These are phyloP conservation scores for Setipinna tenuifilis DNA, from an alignment of 2,797 vertebrate species.

Conservation along the genomic window DNA sequence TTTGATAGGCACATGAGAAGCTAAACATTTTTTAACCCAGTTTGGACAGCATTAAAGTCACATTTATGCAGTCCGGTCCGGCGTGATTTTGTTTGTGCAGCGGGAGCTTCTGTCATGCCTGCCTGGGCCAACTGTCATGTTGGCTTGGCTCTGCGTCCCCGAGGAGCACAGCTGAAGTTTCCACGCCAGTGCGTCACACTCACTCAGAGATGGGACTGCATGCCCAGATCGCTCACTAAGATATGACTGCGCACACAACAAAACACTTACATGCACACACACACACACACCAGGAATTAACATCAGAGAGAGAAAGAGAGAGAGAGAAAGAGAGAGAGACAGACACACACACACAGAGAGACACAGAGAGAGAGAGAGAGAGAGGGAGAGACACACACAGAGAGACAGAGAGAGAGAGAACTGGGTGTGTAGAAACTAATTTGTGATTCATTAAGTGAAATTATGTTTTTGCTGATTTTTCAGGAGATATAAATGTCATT, in stretches of 20 bases:
- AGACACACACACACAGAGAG: too few species aligned
- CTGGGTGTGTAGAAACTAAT: neutral
- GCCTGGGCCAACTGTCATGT: conserved; percentile 53
- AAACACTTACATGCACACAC: conserved; percentile 1
- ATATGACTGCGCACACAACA: neutral
- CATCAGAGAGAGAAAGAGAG: too few species aligned
- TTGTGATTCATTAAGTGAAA: neutral
- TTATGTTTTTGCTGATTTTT: neutral
- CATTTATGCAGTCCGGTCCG: too few species aligned
- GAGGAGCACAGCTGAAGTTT: conserved; percentile 47
- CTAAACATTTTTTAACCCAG: too few species aligned
- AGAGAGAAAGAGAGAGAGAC: too few species aligned
- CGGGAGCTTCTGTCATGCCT: conserved; percentile 42
- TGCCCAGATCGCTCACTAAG: conserved; percentile 16
- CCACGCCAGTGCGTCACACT: conserved; percentile 37
- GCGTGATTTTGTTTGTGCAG: neutral
- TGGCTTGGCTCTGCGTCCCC: conserved; percentile 44
- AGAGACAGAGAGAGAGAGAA: neutral
- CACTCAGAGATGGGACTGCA: neutral
- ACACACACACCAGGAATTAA: conserved; percentile 31
- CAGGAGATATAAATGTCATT: neutral
- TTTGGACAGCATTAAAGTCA: too few species aligned
- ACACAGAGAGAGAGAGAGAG: neutral
- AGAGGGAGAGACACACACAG: too few species aligned
- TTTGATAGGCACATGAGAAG: too few species aligned